Evolutionary conservation across 2,888 invertebrate species (phyloP), one percentile per base, ranked within the genome.

Genomic region (Orthosia cruda): DNA sequence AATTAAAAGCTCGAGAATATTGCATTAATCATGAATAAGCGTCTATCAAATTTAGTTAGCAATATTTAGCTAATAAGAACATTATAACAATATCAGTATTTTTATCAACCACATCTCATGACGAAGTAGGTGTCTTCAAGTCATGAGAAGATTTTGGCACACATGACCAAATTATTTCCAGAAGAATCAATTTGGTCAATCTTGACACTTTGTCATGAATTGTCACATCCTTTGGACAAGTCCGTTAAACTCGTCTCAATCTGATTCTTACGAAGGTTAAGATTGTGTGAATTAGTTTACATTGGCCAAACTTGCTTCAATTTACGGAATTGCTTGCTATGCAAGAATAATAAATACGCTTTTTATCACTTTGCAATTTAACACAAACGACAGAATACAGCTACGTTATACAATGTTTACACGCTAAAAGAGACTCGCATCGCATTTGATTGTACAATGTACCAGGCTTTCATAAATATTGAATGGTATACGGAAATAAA

Each of bases 321-420:
- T 3, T 58, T n/a, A 18, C 13, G 4, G 5, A 32, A 61, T 32
- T 32, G 3, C 16, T 12, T 47, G 18, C 12, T 26, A 45, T 23
- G 2, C 12, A 52, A 77, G n/a, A 47, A 4, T 4, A 7, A n/a
- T 47, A n/a, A 26, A 71, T 16, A 18, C 50, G 18, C 50, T 45
- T 77, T 57, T 40, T 47, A 62, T 47, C 66, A 45, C 50, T 72
- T 70, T 64, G 20, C 61, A 71, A 65, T 72, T 73, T 67, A 26
- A 55, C 20, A 65, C 26, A 77, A 75, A 74, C 80, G 77, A 81
- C 78, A 77, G 83, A 87, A 89, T 80, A 90, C 74, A 84, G 81
- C 87, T 81, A 84, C 80, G 71, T 71, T 59, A 54, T 67, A 74
- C 69, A 84, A 84, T 87, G 88, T 83, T 86, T 86, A 89, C 89